A percentile compares a stretch with the other conserved stretches of the same genome.
phyloP scores from a whole-genome alignment of 2,113 vertebrate genomes.

The Epinephelus fuscoguttatus region DNA sequence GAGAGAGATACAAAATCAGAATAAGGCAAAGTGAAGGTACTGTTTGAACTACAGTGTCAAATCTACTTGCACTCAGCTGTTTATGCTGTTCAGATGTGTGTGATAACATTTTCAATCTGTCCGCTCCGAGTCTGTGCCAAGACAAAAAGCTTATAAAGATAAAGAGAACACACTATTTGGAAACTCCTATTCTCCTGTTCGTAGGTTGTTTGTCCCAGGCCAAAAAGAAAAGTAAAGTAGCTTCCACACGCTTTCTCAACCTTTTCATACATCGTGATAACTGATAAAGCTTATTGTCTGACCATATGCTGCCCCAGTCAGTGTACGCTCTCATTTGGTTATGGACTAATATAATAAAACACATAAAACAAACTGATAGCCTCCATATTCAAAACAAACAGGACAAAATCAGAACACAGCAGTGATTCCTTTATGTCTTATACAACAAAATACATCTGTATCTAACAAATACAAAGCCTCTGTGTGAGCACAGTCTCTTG shows the following conservation, averaged over 20 bases:
- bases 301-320: conserved; percentile 41
- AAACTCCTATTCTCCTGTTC: conserved; percentile 7
- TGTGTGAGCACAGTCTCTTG: conserved; percentile 50
- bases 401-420: conserved; percentile 58
- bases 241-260: neutral
- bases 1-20: conserved; percentile 28
- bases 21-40: conserved; percentile 67
- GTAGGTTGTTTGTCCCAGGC: neutral
- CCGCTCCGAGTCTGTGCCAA: conserved; percentile 16
- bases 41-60: conserved; percentile 29
- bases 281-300: conserved; percentile 70
- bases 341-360: conserved; percentile 65
- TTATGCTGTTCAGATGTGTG: conserved; percentile 4
- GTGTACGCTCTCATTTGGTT: conserved; percentile 65
- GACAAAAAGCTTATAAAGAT: conserved; percentile 42
- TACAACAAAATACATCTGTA: conserved; percentile 68
- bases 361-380: conserved; percentile 47
- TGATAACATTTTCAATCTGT: conserved; percentile 13
- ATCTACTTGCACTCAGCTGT: conserved; percentile 20
- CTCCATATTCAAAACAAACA: conserved; percentile 60
- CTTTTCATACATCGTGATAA: conserved; percentile 18
- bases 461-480: conserved; percentile 61
- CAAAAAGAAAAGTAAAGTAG: neutral
- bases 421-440: conserved; percentile 49
- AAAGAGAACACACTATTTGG: conserved; percentile 1